These are phyloP conservation scores for Plectrocnemia conspersa DNA, from an alignment of 1,140 invertebrate genomes.

Conservation along the genomic window DNA sequence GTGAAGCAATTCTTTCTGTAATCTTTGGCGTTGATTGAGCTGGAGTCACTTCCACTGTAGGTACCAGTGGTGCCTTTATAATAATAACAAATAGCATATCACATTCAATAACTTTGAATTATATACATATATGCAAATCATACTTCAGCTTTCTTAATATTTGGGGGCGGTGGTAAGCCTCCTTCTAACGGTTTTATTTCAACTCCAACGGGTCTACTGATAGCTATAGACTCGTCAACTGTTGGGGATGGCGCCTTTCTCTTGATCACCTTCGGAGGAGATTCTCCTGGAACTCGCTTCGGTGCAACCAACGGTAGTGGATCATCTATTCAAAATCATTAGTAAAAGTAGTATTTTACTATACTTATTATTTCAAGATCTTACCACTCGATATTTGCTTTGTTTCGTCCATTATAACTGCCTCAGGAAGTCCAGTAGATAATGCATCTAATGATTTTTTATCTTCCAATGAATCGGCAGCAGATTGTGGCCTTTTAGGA, in stretches of 20 bases:
- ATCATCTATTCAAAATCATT: slow-evolving; percentile 24
- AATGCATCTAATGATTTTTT: slow-evolving; percentile 27
- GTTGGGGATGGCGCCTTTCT: slow-evolving; percentile 42
- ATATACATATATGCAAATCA: background rate
- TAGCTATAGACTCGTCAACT: slow-evolving; percentile 38
- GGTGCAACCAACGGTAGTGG: slow-evolving; percentile 40
- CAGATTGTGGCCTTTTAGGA: slow-evolving; percentile 6
- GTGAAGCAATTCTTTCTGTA: slow-evolving; percentile 25
- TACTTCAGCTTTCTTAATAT: slow-evolving; percentile 36
- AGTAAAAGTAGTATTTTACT: background rate
- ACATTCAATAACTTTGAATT: background rate
- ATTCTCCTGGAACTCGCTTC: slow-evolving; percentile 39
- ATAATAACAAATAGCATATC: background rate
- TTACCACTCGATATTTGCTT: slow-evolving; percentile 16
- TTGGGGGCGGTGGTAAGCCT: slow-evolving; percentile 46
- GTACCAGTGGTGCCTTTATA: slow-evolving; percentile 18
- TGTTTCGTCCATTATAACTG: slow-evolving; percentile 13
- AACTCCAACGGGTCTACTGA: slow-evolving; percentile 43
- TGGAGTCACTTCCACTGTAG: slow-evolving; percentile 41
- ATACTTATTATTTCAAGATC: background rate
- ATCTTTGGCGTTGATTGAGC: slow-evolving; percentile 37
- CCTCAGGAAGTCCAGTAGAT: background rate
- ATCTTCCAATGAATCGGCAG: slow-evolving; percentile 16
- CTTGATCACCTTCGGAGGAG: slow-evolving; percentile 50
- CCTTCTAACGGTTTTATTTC: slow-evolving; percentile 45